Base-by-base conservation (phyloP, 2,113 vertebrate species). In the Cyanoramphus novaezelandiae region DNA sequence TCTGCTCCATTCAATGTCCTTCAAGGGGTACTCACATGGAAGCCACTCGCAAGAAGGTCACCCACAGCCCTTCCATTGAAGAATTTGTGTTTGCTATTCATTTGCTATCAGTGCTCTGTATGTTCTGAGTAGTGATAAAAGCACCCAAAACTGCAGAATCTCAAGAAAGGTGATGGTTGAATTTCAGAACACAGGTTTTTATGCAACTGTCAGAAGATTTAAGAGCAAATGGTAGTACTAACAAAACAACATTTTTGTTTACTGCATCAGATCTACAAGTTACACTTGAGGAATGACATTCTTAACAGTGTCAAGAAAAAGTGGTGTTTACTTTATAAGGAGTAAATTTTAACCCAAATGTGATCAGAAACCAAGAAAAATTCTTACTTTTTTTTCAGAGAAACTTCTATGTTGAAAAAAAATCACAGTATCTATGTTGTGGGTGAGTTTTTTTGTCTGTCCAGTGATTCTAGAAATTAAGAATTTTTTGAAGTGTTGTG, bases 171-270 rank as follows among this genome's bases (percentile, higher is more conserved):
- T 70, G 85, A 80, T 77, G 47, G 72, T 19, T 88, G 69, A 75
- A 86, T 94, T 92, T 93, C 64, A 88, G 71, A 95, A 82, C 77
- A 91, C 27, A 87, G 62, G 93, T 93, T 95, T 93, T 92, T 84
- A 82, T 72, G 44, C 39, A 91, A 92, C 59, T 79, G 44, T 89
- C 86, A 96, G 77, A 88, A 83, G 52, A 84, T 68, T 88, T 72
- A 81, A 72, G 83, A 95, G 80, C 90, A 94, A 95, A 84, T 76
- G 92, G 88, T 27, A 94, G 80, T 41, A 93, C 68, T 95, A 95
- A 93, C 84, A 76, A 94, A 94, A 91, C 86, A 94, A 94, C 83
- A 87, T 93, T 96, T 92, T 96, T 96, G 93, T 96, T 97, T 95
- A 96, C 95, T 89, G 91, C 74, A 92, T 86, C 77, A 93, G 72